Evolutionary conservation across 2,888 invertebrate species (phyloP), one percentile per base, ranked within the genome.

Genomic region (Resseliella maxima): DNA sequence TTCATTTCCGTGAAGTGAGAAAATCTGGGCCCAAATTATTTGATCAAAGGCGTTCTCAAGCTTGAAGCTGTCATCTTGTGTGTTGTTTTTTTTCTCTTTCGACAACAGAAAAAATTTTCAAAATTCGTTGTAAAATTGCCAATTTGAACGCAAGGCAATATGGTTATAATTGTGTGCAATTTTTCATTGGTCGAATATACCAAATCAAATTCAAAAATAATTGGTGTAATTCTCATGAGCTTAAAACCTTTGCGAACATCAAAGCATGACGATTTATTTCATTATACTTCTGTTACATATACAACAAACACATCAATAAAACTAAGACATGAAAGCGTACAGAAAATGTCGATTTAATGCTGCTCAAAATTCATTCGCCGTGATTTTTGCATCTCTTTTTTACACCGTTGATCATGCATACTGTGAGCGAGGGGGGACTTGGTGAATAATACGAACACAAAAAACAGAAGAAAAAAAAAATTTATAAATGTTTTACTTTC

Each of bases 401-500:
- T 38, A 38, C 36, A n/a, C 24, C 18, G 24, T 36, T 81, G 35
- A 18, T 81, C 15, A 3, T 36, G 35, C 35, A 36, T 5, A n/a
- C 36, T n/a, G 81, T 15, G 81, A 2, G 35, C 81, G 15, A 2
- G 36, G 35, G 27, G 36, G 35, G 27, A 21, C 36, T 81, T 36
- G 1, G 24, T 38, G n/a, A 38, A 38, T 83, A 38, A 8, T 38
- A 83, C n/a, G n/a, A 64, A 64, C 5, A n/a, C 38, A 38, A 38
- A n/a, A 12, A 35, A 2, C 10, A 5, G 18, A 81, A 81, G 38
- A 83, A 21, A n/a, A 81, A 83, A 83, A 21, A n/a, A 83, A 38
- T 21, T 83, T 83, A n/a, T 36, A 83, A 83, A 83, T 83, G 83
- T 83, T 83, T 83, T 83, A 83, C 83, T 83, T 83, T 83, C 83